Percentiles rank a stretch among this genome's conserved stretches.
These are phyloP conservation scores for Dromas ardeola DNA, from an alignment of 2,113 vertebrate genomes.

Conservation along the genomic window DNA sequence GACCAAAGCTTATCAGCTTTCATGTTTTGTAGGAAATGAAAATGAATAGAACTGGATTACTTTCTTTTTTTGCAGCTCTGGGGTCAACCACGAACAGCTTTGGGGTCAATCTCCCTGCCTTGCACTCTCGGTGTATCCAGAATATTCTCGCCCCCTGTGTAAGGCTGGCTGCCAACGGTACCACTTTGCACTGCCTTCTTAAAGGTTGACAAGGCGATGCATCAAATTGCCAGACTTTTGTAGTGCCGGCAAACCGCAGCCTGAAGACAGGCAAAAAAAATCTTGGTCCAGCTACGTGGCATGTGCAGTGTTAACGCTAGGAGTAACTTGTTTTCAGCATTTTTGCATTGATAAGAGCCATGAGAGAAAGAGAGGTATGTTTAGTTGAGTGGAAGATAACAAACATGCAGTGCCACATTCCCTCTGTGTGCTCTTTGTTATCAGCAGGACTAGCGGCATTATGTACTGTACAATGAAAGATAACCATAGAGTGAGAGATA, in stretches of 20 bases:
- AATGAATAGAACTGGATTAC: constrained; percentile 62
- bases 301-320: not conserved
- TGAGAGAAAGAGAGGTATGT: constrained; percentile 50
- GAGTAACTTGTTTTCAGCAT: constrained; percentile 29
- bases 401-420: constrained; percentile 52
- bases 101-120: constrained; percentile 31
- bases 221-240: not conserved
- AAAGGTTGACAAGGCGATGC: not conserved
- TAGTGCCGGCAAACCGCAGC: not conserved
- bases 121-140: not conserved
- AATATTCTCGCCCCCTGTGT: not conserved
- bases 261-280: not conserved
- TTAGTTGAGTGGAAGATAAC: constrained; percentile 63
- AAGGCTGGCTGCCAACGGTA: not conserved
- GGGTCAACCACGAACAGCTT: constrained; percentile 53
- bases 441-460: constrained; percentile 55
- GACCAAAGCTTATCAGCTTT: constrained; percentile 51
- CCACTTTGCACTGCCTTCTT: not conserved
- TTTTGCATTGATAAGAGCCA: constrained; percentile 57
- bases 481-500: constrained; percentile 63
- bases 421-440: constrained; percentile 63
- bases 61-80: constrained; percentile 22
- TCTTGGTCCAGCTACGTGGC: not conserved
- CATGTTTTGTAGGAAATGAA: constrained; percentile 65
- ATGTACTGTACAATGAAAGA: constrained; percentile 68